Percentiles rank a stretch among this genome's conserved stretches.
Conservation (phyloP, 2,888 invertebrate genomes). For the Copidosoma aretas region DNA sequence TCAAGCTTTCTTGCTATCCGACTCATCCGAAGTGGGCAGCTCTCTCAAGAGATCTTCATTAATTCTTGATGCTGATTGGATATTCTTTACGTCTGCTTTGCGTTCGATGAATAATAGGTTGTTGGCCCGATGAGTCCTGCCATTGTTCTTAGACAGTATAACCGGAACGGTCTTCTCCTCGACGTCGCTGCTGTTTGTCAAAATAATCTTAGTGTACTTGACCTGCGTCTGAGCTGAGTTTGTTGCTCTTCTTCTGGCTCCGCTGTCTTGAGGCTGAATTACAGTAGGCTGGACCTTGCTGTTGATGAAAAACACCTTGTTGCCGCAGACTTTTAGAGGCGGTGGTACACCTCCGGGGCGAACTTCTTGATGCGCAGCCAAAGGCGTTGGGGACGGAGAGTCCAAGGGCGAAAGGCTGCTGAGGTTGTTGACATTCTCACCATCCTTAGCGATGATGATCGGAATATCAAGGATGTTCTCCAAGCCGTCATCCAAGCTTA, state of each 20-base stretch:
- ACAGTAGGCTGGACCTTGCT: conserved; percentile 16
- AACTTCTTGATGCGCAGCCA: conserved; percentile 13
- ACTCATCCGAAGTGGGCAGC: too few relatives aligned
- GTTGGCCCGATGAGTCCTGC: conserved; percentile 4
- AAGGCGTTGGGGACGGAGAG: not conserved
- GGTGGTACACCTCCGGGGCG: not conserved
- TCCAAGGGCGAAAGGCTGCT: not conserved
- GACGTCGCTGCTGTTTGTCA: conserved; percentile 60
- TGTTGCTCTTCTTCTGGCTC: not conserved
- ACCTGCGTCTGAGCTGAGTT: conserved; percentile 42
- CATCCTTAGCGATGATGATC: conserved; percentile 72
- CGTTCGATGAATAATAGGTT: conserved; percentile 26
- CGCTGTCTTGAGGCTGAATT: conserved; percentile 6
- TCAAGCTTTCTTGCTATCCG: too few relatives aligned
- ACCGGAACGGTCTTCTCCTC: conserved; percentile 44
- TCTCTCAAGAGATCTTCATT: too few relatives aligned
- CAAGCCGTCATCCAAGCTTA: conserved; percentile 53
- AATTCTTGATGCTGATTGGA: too few relatives aligned
- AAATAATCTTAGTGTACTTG: conserved; percentile 66
- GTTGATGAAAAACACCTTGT: not conserved
- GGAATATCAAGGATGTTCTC: conserved; percentile 71
- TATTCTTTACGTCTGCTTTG: conserved; percentile 4
- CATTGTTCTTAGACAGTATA: conserved; percentile 49
- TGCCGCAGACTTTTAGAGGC: not conserved
- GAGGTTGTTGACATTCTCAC: conserved; percentile 57